Evolutionary conservation across 2,797 vertebrate species (phyloP).

Genomic region (Pseudopleuronectes americanus): DNA sequence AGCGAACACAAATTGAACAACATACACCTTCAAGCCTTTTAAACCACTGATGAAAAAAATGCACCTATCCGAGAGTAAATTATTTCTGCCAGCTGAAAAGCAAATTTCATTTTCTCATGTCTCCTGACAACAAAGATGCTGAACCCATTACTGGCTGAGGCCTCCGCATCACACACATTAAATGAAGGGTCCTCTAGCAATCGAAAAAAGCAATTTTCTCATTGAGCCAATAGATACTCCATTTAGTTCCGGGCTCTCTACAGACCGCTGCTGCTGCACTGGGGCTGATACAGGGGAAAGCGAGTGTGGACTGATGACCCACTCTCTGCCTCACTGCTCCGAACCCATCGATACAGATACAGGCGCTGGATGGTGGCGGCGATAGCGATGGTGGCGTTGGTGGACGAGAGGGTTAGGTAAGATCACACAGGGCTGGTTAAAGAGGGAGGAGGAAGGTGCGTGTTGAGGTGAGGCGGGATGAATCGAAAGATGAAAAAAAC

Average conservation of each 20-base stretch:
- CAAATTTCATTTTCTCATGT: slow-evolving; percentile 80
- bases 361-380: slow-evolving; percentile 23
- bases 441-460: slow-evolving; percentile 29
- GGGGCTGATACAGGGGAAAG: slow-evolving; percentile 64
- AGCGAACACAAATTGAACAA: slow-evolving; percentile 17
- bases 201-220: slow-evolving; percentile 85
- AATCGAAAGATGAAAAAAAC: slow-evolving; percentile 50
- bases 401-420: slow-evolving; percentile 22
- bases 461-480: slow-evolving; percentile 32
- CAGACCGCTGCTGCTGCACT: slow-evolving; percentile 65
- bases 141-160: slow-evolving; percentile 78
- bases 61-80: slow-evolving; percentile 69
- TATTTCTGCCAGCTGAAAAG: slow-evolving; percentile 74
- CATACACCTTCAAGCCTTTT: slow-evolving; percentile 50
- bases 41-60: slow-evolving; percentile 63
- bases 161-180: slow-evolving; percentile 78
- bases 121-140: slow-evolving; percentile 78
- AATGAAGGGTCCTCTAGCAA: slow-evolving; percentile 82
- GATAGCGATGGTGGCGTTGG: background rate
- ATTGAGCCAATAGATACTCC: slow-evolving; percentile 84
- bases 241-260: slow-evolving; percentile 81
- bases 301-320: slow-evolving; percentile 75
- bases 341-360: slow-evolving; percentile 65
- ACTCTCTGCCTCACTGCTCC: slow-evolving; percentile 50
- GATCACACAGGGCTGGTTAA: slow-evolving; percentile 18